Evolutionary conservation across 2,888 invertebrate genomes (phyloP).

Genomic region (Sinopyrophorus schimmeli): DNA sequence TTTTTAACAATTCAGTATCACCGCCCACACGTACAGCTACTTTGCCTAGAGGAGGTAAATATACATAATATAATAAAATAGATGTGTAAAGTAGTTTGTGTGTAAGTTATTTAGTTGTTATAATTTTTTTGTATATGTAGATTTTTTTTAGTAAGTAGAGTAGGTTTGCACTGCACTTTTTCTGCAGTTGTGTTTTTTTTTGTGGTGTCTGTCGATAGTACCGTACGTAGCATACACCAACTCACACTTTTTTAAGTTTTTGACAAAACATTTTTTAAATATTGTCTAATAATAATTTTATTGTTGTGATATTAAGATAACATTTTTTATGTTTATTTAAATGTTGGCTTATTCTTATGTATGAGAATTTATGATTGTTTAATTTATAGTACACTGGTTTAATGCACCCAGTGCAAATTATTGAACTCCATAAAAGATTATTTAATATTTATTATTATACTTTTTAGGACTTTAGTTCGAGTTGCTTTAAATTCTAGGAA

Average conservation of each 20-base stretch:
- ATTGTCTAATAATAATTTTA: conserved; percentile 26
- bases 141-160: conserved; percentile 19
- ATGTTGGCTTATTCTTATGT: conserved; percentile 41
- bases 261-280: conserved; percentile 18
- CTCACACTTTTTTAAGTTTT: conserved; percentile 33
- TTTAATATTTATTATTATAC: no score
- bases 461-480: no score
- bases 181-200: conserved; percentile 27
- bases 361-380: no score
- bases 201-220: conserved; percentile 23
- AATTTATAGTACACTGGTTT: no score
- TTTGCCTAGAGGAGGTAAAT: conserved; percentile 75
- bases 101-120: conserved; percentile 19
- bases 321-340: conserved; percentile 34
- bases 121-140: conserved; percentile 17
- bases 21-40: conserved; percentile 59
- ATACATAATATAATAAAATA: conserved; percentile 15
- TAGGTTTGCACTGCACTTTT: conserved; percentile 25
- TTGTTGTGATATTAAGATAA: conserved; percentile 31
- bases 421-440: no score
- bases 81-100: conserved; percentile 35
- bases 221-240: conserved; percentile 28
- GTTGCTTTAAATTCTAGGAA: no score
- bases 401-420: no score
- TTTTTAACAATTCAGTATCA: conserved; percentile 61